phyloP scores from a whole-genome alignment of 1,140 invertebrate genomes.

The Lasioglossum albipes region DNA sequence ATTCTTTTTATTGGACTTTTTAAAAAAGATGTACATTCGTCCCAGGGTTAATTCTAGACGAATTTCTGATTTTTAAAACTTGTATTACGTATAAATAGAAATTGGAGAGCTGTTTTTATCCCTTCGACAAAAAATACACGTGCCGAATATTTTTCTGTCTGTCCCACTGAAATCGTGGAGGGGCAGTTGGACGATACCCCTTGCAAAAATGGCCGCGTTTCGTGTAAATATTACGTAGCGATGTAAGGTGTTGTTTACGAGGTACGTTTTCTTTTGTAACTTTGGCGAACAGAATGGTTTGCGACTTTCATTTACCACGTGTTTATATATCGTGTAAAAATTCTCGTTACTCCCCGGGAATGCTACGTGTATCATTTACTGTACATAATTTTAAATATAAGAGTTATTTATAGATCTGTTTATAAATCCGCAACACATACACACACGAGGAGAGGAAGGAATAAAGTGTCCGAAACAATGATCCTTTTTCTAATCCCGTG shows the following conservation, averaged over 20 bases:
- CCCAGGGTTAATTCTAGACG: too few relatives aligned
- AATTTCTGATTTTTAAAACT: too few relatives aligned
- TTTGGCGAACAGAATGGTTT: neutral
- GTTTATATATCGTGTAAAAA: conserved; percentile 44
- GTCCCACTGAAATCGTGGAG: too few relatives aligned
- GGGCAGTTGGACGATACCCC: too few relatives aligned
- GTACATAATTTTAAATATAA: conserved; percentile 46
- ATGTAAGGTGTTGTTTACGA: neutral
- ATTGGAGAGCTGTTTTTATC: too few relatives aligned
- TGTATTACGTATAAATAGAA: too few relatives aligned
- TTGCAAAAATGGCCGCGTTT: neutral
- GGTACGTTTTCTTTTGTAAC: neutral
- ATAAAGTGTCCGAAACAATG: conserved; percentile 26
- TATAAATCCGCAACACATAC: conserved; percentile 21
- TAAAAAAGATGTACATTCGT: too few relatives aligned
- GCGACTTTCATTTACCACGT: conserved; percentile 15
- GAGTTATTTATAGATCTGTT: conserved; percentile 46
- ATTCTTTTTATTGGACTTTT: too few relatives aligned
- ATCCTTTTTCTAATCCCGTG: conserved; percentile 9
- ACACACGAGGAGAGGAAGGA: neutral
- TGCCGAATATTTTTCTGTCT: too few relatives aligned
- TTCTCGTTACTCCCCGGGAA: neutral
- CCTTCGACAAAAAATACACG: too few relatives aligned
- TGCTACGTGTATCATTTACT: conserved; percentile 35
- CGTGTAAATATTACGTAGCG: conserved; percentile 32